These are phyloP conservation scores for Sebastes schlegelii DNA, from an alignment of 2,113 vertebrate species.

Conservation along the genomic window DNA sequence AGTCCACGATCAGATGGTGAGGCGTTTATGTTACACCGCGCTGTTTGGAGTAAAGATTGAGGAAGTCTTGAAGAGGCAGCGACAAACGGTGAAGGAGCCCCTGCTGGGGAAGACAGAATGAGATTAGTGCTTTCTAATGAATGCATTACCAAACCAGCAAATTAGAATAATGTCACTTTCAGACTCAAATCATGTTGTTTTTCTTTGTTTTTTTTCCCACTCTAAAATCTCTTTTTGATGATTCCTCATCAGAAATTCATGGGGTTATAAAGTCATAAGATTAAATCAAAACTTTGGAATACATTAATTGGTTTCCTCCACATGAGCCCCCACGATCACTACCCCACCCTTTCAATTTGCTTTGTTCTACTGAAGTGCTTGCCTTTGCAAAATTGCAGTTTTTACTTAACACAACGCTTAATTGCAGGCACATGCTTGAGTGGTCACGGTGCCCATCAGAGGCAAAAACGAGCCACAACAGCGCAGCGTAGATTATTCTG, in stretches of 20 bases:
- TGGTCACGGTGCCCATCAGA: constrained; percentile 72
- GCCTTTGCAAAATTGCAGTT: constrained; percentile 77
- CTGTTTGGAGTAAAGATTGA: constrained; percentile 4
- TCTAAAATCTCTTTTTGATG: constrained; percentile 4
- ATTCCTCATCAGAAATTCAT: neutral
- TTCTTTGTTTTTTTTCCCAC: fast-evolving
- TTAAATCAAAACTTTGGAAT: constrained; percentile 1
- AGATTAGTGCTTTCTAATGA: constrained; percentile 29
- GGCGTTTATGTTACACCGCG: constrained; percentile 1
- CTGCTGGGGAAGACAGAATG: constrained; percentile 13
- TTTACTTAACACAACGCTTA: constrained; percentile 78
- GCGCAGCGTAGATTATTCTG: constrained; percentile 69
- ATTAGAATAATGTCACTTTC: constrained; percentile 11
- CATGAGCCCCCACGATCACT: neutral
- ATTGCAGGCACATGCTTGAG: constrained; percentile 80
- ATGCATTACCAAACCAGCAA: constrained; percentile 15
- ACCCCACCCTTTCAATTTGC: constrained; percentile 49
- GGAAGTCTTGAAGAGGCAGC: constrained; percentile 1
- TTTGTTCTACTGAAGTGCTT: constrained; percentile 68
- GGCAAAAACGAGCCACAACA: constrained; percentile 65
- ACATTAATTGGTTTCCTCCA: constrained; percentile 45
- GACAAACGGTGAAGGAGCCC: neutral
- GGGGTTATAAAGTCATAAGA: neutral
- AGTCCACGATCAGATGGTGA: constrained; percentile 31
- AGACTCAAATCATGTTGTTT: constrained; percentile 18